Conservation (phyloP, 2,113 vertebrate genomes). For the Tetrao urogallus region DNA sequence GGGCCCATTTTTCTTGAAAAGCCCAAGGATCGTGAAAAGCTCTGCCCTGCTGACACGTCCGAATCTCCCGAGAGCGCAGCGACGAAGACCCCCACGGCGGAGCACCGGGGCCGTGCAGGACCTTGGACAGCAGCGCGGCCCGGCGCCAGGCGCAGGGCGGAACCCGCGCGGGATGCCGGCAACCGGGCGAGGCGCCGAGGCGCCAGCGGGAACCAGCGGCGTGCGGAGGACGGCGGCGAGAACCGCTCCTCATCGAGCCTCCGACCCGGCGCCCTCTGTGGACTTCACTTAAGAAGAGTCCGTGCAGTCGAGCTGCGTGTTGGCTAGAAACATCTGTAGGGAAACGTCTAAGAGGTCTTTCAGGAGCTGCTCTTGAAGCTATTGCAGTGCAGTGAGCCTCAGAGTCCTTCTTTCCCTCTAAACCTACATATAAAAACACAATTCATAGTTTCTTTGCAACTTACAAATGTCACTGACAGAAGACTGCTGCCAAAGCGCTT, state of each 20-base stretch:
- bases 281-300: neutral
- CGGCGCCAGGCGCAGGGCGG: fast-evolving
- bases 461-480: neutral
- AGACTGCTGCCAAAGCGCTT: fast-evolving
- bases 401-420: neutral
- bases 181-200: neutral
- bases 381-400: neutral
- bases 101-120: neutral
- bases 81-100: fast-evolving
- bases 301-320: fast-evolving
- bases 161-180: neutral
- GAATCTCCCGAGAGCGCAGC: too few relatives aligned
- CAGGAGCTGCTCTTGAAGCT: neutral
- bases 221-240: neutral
- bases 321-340: neutral
- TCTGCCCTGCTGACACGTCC: neutral
- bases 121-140: neutral
- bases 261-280: fast-evolving
- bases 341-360: too few relatives aligned
- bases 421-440: fast-evolving
- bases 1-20: fast-evolving
- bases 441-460: fast-evolving
- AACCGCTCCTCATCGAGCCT: neutral
- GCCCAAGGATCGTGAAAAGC: fast-evolving
- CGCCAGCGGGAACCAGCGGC: neutral